Evolutionary conservation across 2,113 vertebrate genomes (phyloP).

Genomic region (Enhydra lutris): DNA sequence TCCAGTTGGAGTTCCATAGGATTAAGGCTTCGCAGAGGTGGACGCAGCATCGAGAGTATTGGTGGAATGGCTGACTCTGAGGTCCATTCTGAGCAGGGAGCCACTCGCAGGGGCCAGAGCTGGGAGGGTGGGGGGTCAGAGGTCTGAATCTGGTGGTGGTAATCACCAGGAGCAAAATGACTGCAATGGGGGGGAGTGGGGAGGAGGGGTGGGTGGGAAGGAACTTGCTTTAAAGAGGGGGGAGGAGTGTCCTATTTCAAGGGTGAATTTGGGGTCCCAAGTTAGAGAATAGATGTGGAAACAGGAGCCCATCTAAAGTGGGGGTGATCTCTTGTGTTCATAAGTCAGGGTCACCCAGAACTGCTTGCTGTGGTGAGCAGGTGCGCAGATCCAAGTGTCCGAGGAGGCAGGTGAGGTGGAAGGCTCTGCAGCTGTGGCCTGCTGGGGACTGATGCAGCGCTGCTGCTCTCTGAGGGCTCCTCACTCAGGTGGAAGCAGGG

Average conservation of each 20-base stretch:
- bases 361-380: neutral
- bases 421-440: neutral
- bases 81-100: neutral
- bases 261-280: neutral
- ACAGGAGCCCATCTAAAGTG: neutral
- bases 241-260: neutral
- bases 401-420: neutral
- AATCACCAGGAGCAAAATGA: neutral
- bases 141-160: neutral
- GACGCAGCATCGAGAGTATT: neutral
- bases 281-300: neutral
- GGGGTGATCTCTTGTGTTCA: neutral
- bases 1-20: neutral
- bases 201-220: neutral
- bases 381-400: neutral
- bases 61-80: neutral
- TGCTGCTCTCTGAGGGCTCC: neutral
- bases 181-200: rapidly evolving
- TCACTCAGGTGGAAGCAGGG: neutral
- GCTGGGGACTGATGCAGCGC: neutral
- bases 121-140: rapidly evolving
- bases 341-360: neutral
- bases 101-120: no score
- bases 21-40: neutral
- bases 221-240: neutral